Base-by-base conservation (phyloP, 2,797 vertebrate genomes). In the Columba guinea region DNA sequence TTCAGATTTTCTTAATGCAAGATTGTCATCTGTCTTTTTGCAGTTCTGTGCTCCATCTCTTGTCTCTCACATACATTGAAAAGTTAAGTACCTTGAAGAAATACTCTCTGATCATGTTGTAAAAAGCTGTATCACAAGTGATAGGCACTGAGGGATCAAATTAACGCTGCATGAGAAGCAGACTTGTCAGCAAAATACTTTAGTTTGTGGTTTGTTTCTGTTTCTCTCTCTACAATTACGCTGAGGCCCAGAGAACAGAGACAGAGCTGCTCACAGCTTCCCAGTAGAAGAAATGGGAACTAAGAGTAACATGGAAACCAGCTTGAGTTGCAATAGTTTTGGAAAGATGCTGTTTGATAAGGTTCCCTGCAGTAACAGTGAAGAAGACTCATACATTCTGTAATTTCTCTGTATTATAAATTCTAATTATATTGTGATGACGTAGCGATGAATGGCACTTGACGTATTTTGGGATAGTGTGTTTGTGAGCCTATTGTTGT, bases 1-100 rank as follows among this genome's bases (percentile, higher is more conserved):
- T 95, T 96, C 77, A 94, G 88, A 92, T 91, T 95, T 94, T 93
- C 95, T 90, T 94, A 94, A 93, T 74, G 94, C 88, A 89, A 68
- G 95, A 96, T 96, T 94, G 93, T 97, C 95, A 94, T 97, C 95
- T 97, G 95, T 96, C 96, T 96, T 94, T 90, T 95, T 95, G 77
- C 91, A 77, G 90, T 90, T 97, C 94, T 94, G 55, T 93, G 93
- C 87, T 93, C 80, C 44, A 93, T 97, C 90, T 94, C 94, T 95
- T 91, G 90, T 96, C 93, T 97, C 85, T 96, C 95, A 94, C 94
- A 88, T 94, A 90, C 78, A 64, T 79, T 92, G 80, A 94, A 94
- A 97, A 97, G 93, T 96, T 96, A 94, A 94, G 87, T 96, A 96
- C 94, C 95, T 95, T 96, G 91, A 94, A 94, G 82, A 95, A 94